Evolutionary conservation across 2,888 invertebrate genomes (phyloP), one percentile per base, ranked within the genome.

Genomic region (Coelopa pilipes): DNA sequence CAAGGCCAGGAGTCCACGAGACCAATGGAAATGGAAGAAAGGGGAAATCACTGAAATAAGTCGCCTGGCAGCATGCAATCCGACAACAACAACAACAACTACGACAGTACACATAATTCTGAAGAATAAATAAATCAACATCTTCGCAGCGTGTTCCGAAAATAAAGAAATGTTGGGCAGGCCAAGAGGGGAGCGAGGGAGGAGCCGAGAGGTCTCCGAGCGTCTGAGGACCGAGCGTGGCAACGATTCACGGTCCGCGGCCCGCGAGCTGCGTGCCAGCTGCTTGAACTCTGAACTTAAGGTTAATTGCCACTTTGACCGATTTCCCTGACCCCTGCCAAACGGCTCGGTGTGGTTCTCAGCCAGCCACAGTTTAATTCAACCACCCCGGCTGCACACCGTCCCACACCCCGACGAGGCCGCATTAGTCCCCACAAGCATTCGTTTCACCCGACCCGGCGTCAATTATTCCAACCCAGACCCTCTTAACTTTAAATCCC

Each of bases 211-310:
- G 34, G 34, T 34, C 34, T 2, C 7, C 7, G 34, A 4, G 2
- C 4, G 34, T 7, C 34, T 34, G 34, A 34, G 34, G 34, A 34
- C 34, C 34, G 7, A 4, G 34, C 34, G 34, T 34, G 34, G 34
- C 34, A 34, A 34, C 34, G 34, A 7, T 34, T 34, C 34, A 34
- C 34, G 34, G 34, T 34, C 7, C 34, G 34, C 34, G 34, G 34
- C 7, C 7, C 34, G 34, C 7, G 34, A 7, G 34, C 57, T 67
- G 46, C 55, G 45, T 70, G 53, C 45, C 7, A 69, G 11, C 12
- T 24, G 15, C 80, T 79, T 81, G 83, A 85, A 81, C 84, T 85
- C 83, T 84, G 81, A 85, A 84, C 84, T 84, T 81, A 81, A 63
- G 81, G 80, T 81, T 84, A 83, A 82, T 82, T 82, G 79, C 80